Evolutionary conservation across 2,888 invertebrate genomes (phyloP), one percentile per base, ranked within the genome.

Genomic region (Ceraclea dissimilis): DNA sequence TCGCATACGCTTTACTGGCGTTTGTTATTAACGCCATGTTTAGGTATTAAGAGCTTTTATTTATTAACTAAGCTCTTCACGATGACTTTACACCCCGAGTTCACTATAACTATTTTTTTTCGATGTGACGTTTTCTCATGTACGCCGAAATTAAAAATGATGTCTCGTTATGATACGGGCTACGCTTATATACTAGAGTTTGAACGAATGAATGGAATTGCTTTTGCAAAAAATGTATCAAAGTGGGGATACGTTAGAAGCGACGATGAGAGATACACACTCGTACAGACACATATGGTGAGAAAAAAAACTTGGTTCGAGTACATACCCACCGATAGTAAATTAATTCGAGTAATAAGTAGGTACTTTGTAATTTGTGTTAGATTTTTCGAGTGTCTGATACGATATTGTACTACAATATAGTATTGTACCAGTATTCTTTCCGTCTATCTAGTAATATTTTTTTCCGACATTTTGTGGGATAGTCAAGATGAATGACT

Each of bases 141-240:
- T 49, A 48, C 26, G 31, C 51, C 52, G 19, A 46, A 46, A 49
- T 43, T 58, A 47, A 39, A 49, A 59, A 59, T 59, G 58, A 59
- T 59, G 26, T 34, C 18, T 49, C 46, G 44, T 56, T 56, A 19
- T 44, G 49, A 19, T 26, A 39, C 18, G 46, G 31, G 20, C 11
- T 31, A 46, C 26, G 52, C 56, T 58, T 62, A 53, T 56, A 60
- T 57, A 57, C 56, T 49, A 50, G 17, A 21, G 47, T 18, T 34
- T 26, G 19, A 26, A 47, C 16, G 43, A 39, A 47, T 18, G 19
- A 20, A 31, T 26, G 52, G 52, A 46, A 34, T 26, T 47, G 43
- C 26, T 26, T n/a, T 4, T 17, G 43, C 43, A 43, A 43, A 43
- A 43, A 43, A 43, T 43, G 4, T 43, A 43, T 6, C 5, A 17